phyloP scores from a whole-genome alignment of 2,113 vertebrate species.

The Odobenus rosmarus region DNA sequence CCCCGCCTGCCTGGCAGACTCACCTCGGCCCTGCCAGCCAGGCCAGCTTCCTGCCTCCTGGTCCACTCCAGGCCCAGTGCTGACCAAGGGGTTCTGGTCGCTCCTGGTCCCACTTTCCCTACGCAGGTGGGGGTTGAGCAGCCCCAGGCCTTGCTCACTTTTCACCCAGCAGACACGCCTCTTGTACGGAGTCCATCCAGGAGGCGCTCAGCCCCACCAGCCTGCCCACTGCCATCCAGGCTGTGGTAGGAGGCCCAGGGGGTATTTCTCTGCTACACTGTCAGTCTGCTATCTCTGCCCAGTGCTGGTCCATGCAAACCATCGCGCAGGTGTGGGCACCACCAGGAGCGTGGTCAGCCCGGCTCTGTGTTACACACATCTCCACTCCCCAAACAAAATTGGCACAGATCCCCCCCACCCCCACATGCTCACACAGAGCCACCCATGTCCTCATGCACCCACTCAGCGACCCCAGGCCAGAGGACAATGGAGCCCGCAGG shows the following conservation, averaged over 20 bases:
- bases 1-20: neutral
- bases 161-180: neutral
- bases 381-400: too few species aligned
- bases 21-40: neutral
- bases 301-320: neutral
- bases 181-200: neutral
- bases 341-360: neutral
- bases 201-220: neutral
- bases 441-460: neutral
- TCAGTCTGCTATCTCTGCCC: neutral
- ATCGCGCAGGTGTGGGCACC: fast-evolving
- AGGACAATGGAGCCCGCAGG: neutral
- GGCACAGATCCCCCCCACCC: too few species aligned
- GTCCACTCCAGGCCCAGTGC: neutral
- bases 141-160: neutral
- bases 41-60: slow-evolving; percentile 54
- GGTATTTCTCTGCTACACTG: neutral
- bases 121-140: neutral
- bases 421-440: neutral
- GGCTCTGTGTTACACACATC: neutral
- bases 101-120: neutral
- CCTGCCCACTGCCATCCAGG: neutral
- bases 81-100: neutral
- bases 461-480: neutral
- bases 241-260: neutral